Evolutionary conservation across 2,113 vertebrate genomes (phyloP), one percentile per base, ranked within the genome.

Genomic region (Agelaius phoeniceus): DNA sequence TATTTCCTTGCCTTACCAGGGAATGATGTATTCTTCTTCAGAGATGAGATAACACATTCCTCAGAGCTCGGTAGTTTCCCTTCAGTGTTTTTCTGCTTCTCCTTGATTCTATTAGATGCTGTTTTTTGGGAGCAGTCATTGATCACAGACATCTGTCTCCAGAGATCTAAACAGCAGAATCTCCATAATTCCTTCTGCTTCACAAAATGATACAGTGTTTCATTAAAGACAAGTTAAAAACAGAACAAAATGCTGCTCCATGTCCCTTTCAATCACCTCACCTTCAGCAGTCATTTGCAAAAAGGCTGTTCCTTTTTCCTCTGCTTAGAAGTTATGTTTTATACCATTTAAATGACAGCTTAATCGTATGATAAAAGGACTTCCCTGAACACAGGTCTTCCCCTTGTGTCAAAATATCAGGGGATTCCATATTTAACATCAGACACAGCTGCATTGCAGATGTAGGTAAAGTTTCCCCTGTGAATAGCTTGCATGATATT

Each of bases 61-160:
- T 80, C 67, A 48, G 75, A 69, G 66, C 58, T 27, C 0, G 0
- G 39, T 73, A 20, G 46, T 69, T 91, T 43, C 39, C 71, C 30
- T 44, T 84, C 16, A 63, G 71, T 26, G 3, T 83, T 94, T 94
- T 91, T 71, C 81, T 83, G 67, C 26, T 91, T 80, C 46, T 66
- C 6, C 27, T 63, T 76, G 46, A 85, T 96, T 93, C 84, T 91
- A 3, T 93, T 95, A 91, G 54, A 79, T 19, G 35, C 78, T 93
- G 67, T 28, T 93, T 94, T 89, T 90, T 94, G 82, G 83, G 63
- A 96, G 82, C 48, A 23, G 37, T 90, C 71, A 3, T 91, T 96
- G 84, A 87, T 77, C 11, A 3, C 37, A 62, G 6, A 0, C 11
- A 0, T 73, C 51, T 94, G 65, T 82, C 93, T 85, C 93, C 67